Percentiles rank a stretch among this genome's conserved stretches.
Evolutionary conservation across 2,113 vertebrate species (phyloP).

Genomic region (Anarrhichthys ocellatus): DNA sequence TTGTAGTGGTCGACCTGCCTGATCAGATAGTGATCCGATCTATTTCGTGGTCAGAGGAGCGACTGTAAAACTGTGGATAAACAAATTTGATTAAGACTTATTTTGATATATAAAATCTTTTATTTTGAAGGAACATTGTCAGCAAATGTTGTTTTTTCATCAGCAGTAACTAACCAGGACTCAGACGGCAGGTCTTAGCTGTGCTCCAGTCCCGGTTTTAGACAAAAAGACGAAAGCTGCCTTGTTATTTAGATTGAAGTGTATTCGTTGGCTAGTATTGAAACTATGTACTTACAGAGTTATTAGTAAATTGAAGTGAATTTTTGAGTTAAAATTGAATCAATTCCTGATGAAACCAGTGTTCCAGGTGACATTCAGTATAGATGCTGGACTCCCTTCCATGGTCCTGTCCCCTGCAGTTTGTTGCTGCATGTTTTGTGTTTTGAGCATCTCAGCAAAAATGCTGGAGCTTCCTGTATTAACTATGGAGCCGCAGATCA

Average conservation of each 20-base stretch:
- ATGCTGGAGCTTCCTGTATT: constrained; percentile 16
- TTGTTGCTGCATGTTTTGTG: constrained; percentile 8
- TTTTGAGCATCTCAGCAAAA: constrained; percentile 31
- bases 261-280: neutral
- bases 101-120: no score
- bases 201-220: no score
- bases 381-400: neutral
- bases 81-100: no score
- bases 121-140: no score
- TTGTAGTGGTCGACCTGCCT: neutral
- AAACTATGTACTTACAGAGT: neutral
- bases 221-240: no score
- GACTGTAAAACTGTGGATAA: no score
- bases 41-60: no score
- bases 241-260: no score
- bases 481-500: constrained; percentile 33
- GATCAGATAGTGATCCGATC: neutral
- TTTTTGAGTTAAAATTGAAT: neutral
- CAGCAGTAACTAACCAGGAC: no score
- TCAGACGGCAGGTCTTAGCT: no score
- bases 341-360: neutral
- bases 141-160: no score
- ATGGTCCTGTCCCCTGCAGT: neutral
- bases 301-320: neutral
- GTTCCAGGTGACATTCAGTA: neutral